phyloP scores from a whole-genome alignment of 2,113 vertebrate genomes.

The Aegypius monachus region DNA sequence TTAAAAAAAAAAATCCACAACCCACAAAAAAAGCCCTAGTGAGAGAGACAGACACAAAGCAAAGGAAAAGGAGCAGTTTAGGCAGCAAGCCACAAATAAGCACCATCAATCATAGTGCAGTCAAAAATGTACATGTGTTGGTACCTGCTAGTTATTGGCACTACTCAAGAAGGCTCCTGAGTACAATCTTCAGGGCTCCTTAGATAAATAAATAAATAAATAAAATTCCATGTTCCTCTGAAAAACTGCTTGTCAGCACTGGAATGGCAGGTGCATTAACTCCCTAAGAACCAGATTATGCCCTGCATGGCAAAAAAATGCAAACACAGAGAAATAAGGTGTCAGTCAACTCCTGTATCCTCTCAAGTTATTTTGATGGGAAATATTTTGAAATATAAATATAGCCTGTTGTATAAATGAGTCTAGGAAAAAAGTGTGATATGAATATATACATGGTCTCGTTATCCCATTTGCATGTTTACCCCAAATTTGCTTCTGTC shows the following conservation, averaged over 20 bases:
- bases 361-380: not conserved
- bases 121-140: constrained; percentile 83
- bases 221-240: constrained; percentile 54
- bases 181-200: constrained; percentile 68
- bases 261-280: constrained; percentile 90
- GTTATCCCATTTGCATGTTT: not conserved
- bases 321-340: constrained; percentile 60
- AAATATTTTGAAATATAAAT: not conserved
- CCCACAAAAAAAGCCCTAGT: not conserved
- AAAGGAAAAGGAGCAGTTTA: constrained; percentile 71
- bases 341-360: constrained; percentile 30
- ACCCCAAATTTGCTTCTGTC: not conserved
- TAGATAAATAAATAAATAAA: constrained; percentile 57
- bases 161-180: constrained; percentile 73
- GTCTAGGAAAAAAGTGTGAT: not conserved
- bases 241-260: constrained; percentile 90
- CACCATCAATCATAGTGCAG: constrained; percentile 88
- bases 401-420: not conserved
- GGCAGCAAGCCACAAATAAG: constrained; percentile 87
- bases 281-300: constrained; percentile 86
- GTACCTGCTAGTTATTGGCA: constrained; percentile 83
- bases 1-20: not conserved
- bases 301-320: constrained; percentile 73
- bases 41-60: constrained; percentile 43
- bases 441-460: not conserved